Percentiles rank a stretch among this genome's conserved stretches.
Conservation (phyloP, 2,797 vertebrate species). For the Pempheris klunzingeri region DNA sequence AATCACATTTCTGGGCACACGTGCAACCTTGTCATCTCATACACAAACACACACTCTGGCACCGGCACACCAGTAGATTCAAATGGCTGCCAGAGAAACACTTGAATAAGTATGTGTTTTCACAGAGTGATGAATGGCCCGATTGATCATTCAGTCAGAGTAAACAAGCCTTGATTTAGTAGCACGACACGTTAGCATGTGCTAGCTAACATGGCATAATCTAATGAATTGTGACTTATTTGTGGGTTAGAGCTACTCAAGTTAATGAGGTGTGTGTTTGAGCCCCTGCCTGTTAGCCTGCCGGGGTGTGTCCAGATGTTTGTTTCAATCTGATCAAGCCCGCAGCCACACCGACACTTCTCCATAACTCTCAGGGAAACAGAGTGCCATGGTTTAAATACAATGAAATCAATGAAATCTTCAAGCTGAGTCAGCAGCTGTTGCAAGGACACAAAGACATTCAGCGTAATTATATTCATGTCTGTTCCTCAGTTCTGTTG, state of each 20-base stretch:
- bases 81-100: slow-evolving; percentile 43
- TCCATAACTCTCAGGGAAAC: slow-evolving; percentile 45
- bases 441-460: slow-evolving; percentile 42
- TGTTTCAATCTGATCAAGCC: slow-evolving; percentile 53
- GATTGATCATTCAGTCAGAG: slow-evolving; percentile 19
- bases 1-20: slow-evolving; percentile 65
- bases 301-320: slow-evolving; percentile 68
- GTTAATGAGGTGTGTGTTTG: slow-evolving; percentile 45
- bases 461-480: slow-evolving; percentile 19
- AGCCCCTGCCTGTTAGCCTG: slow-evolving; percentile 4
- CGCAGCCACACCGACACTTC: slow-evolving; percentile 14
- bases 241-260: slow-evolving; percentile 46
- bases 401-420: slow-evolving; percentile 48
- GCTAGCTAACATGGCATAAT: slow-evolving; percentile 37
- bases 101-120: slow-evolving; percentile 37
- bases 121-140: slow-evolving; percentile 42
- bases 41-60: slow-evolving; percentile 29
- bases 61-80: slow-evolving; percentile 26
- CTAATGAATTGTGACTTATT: slow-evolving; percentile 51
- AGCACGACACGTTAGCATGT: slow-evolving; percentile 43
- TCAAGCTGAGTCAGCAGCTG: slow-evolving; percentile 36
- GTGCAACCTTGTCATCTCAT: slow-evolving; percentile 22
- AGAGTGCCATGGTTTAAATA: slow-evolving; percentile 22
- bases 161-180: slow-evolving; percentile 58
- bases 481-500: slow-evolving; percentile 20